phyloP scores from a whole-genome alignment of 2,113 vertebrate genomes.

The Perca schrenkii region DNA sequence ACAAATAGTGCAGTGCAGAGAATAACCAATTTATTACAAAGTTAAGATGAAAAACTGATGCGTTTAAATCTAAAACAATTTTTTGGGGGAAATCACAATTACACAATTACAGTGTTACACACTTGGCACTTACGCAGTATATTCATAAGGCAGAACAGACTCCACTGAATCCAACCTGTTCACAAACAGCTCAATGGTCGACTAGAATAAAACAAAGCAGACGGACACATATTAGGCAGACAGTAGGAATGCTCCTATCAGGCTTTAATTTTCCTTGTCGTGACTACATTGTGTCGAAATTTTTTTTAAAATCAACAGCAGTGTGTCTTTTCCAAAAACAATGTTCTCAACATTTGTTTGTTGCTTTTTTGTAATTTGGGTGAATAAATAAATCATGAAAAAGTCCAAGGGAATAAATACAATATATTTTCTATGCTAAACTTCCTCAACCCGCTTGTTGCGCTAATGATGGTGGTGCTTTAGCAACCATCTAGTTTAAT shows the following conservation, averaged over 20 bases:
- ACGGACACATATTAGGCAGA: background rate
- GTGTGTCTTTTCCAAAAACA: background rate
- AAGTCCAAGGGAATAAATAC: background rate
- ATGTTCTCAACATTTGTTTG: background rate
- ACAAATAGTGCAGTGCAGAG: no score
- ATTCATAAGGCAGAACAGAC: slow-evolving; percentile 95
- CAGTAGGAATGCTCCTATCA: background rate
- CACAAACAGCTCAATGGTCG: slow-evolving; percentile 92
- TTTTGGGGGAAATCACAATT: no score
- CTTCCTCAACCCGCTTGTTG: no score
- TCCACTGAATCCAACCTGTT: slow-evolving; percentile 96
- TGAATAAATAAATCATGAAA: background rate
- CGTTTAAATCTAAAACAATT: no score
- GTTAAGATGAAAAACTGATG: no score
- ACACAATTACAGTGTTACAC: background rate
- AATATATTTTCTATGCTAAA: no score
- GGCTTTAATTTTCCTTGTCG: background rate
- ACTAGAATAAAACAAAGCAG: slow-evolving; percentile 78
- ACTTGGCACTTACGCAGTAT: slow-evolving; percentile 90
- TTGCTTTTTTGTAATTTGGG: background rate
- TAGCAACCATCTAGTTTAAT: no score
- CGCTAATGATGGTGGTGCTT: no score
- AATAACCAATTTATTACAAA: no score
- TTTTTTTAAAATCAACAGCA: background rate
- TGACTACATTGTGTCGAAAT: background rate